A percentile compares a stretch with the other conserved stretches of the same genome.
These are phyloP conservation scores for Zootoca vivipara DNA, from an alignment of 2,113 vertebrate genomes.

Conservation along the genomic window DNA sequence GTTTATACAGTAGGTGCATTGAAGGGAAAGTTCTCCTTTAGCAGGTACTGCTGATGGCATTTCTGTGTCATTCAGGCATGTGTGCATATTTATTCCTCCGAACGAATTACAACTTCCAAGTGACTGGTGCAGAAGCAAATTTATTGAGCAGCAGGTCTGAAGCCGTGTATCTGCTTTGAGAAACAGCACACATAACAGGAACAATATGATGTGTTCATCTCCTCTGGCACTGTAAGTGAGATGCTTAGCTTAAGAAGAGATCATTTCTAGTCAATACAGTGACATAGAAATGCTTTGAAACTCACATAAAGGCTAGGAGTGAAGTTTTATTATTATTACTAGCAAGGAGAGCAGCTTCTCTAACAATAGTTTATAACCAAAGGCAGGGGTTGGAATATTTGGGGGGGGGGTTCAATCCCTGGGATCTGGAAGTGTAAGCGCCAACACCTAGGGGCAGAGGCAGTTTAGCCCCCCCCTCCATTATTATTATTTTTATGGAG, in stretches of 20 bases:
- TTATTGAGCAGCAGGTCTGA: not conserved
- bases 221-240: slow-evolving; percentile 29
- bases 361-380: too few relatives aligned
- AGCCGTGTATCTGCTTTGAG: not conserved
- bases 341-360: too few relatives aligned
- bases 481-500: too few relatives aligned
- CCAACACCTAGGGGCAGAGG: too few relatives aligned
- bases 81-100: not conserved
- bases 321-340: not conserved
- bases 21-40: not conserved
- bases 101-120: not conserved
- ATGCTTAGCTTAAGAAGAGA: not conserved
- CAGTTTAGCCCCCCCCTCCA: too few relatives aligned
- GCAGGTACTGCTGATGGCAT: not conserved
- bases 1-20: slow-evolving; percentile 6
- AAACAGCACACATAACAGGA: slow-evolving; percentile 14
- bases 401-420: too few relatives aligned
- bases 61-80: not conserved
- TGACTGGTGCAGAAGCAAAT: not conserved
- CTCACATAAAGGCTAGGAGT: not conserved
- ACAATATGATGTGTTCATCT: slow-evolving; percentile 13
- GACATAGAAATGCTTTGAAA: not conserved
- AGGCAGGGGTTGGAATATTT: too few relatives aligned
- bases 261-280: slow-evolving; percentile 23
- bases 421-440: too few relatives aligned